These are phyloP conservation scores for Orthosia gracilis DNA, from an alignment of 2,888 invertebrate species.

Conservation along the genomic window DNA sequence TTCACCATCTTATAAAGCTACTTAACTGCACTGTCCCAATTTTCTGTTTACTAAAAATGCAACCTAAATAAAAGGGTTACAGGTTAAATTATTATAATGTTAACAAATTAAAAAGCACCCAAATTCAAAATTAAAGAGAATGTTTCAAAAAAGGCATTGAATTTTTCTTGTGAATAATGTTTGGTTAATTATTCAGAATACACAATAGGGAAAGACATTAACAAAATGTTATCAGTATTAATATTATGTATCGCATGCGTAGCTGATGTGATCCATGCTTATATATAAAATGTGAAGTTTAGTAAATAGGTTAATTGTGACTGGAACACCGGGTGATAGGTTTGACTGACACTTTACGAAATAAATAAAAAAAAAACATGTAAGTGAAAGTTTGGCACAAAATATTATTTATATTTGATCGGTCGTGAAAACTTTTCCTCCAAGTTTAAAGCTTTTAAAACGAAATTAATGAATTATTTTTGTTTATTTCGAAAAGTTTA, in stretches of 20 bases:
- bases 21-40: not conserved
- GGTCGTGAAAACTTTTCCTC: not conserved
- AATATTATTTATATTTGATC: not conserved
- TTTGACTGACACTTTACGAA: conserved; percentile 30
- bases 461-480: no score
- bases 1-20: not conserved
- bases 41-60: not conserved
- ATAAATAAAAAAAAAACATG: conserved; percentile 33
- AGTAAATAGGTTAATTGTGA: conserved; percentile 44
- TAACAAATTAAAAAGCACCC: not conserved
- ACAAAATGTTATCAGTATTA: conserved; percentile 53
- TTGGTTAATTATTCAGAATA: conserved; percentile 34
- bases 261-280: conserved; percentile 73
- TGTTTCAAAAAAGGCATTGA: not conserved
- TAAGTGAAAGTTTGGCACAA: conserved; percentile 35
- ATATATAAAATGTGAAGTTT: conserved; percentile 49
- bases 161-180: conserved; percentile 1
- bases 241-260: conserved; percentile 91
- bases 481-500: not conserved
- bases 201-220: conserved; percentile 34
- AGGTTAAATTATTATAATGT: not conserved
- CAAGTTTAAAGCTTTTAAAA: not conserved
- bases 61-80: not conserved
- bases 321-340: conserved; percentile 37
- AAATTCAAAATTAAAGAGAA: not conserved